phyloP scores from a whole-genome alignment of 1,140 invertebrate genomes.

The Druon quercuslanigerum region DNA sequence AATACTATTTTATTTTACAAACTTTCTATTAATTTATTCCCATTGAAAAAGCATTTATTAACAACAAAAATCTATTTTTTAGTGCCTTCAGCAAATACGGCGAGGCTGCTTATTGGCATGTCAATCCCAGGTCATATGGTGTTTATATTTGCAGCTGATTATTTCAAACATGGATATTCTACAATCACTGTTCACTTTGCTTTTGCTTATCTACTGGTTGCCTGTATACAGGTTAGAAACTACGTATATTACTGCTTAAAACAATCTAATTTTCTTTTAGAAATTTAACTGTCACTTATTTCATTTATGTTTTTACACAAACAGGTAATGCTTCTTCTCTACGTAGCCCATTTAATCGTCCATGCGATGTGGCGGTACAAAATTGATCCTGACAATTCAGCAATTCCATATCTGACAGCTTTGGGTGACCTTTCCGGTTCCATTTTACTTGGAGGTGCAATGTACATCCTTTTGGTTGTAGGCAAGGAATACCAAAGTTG shows the following conservation, averaged over 20 bases:
- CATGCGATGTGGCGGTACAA: slow-evolving; percentile 93
- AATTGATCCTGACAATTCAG: slow-evolving; percentile 97
- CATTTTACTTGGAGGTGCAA: slow-evolving; percentile 88
- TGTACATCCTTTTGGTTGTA: slow-evolving; percentile 81
- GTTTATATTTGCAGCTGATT: slow-evolving; percentile 90
- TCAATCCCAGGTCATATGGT: slow-evolving; percentile 94
- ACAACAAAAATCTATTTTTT: slow-evolving; percentile 30
- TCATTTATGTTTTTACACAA: slow-evolving; percentile 53
- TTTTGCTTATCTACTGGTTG: slow-evolving; percentile 81
- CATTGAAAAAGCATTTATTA: no score
- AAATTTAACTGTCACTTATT: background rate
- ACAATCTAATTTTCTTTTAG: background rate
- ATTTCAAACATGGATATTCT: slow-evolving; percentile 78
- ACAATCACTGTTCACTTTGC: slow-evolving; percentile 80
- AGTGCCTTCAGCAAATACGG: slow-evolving; percentile 86
- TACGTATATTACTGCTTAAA: background rate
- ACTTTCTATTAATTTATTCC: no score
- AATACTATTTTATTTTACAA: no score
- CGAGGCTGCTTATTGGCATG: slow-evolving; percentile 89
- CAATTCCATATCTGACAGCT: slow-evolving; percentile 96
- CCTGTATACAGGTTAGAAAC: slow-evolving; percentile 78
- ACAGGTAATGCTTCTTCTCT: slow-evolving; percentile 87
- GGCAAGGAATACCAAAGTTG: slow-evolving; percentile 53
- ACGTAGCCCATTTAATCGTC: slow-evolving; percentile 91
- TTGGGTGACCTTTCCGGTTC: slow-evolving; percentile 95